Base-by-base conservation (phyloP, 2,888 invertebrate species). In the Macropis europaea region DNA sequence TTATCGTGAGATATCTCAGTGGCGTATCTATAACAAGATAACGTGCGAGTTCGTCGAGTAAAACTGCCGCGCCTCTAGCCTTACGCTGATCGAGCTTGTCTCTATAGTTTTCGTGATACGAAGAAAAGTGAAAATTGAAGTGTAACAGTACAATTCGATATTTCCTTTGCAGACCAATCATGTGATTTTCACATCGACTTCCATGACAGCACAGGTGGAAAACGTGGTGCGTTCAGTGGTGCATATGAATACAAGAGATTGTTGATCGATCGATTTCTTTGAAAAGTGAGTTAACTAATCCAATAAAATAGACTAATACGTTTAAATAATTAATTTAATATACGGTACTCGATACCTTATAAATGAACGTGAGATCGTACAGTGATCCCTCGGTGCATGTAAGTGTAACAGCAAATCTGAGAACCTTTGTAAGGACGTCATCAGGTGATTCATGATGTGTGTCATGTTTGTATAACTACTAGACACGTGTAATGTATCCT, bases 1-100 rank as follows among this genome's bases (percentile, higher is more conserved):
- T 87, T 86, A 86, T 86, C 86, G 76, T 57, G 76, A 82, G 86
- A 86, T 87, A 86, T 86, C 86, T 84, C 81, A 70, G 30, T 73
- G 70, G 75, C 84, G 76, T 86, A 86, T 86, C 86, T 85, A 74
- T 78, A 74, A 75, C 57, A 69, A 81, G 86, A 86, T 86, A 86
- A 86, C 84, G 76, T 57, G 62, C 69, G 79, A 73, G 79, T 78
- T 81, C 81, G 72, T 74, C 76, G 73, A 56, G 75, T 79, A 75
- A 73, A 78, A 79, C 77, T 76, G 75, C 82, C 84, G 82, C 85
- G 76, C 82, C 82, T 86, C 73, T 74, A 64, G 32, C 36, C 57
- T 61, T 61, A 38, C 45, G 64, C 63, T 50, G 40, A 43, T 50
- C 63, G 52, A 34, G 34, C 50, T 28, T 6, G 6, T 26, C 26